Percentiles rank a stretch among this genome's conserved stretches.
These are phyloP conservation scores for Eurytoma adleriae DNA, from an alignment of 2,888 invertebrate genomes.

Conservation along the genomic window DNA sequence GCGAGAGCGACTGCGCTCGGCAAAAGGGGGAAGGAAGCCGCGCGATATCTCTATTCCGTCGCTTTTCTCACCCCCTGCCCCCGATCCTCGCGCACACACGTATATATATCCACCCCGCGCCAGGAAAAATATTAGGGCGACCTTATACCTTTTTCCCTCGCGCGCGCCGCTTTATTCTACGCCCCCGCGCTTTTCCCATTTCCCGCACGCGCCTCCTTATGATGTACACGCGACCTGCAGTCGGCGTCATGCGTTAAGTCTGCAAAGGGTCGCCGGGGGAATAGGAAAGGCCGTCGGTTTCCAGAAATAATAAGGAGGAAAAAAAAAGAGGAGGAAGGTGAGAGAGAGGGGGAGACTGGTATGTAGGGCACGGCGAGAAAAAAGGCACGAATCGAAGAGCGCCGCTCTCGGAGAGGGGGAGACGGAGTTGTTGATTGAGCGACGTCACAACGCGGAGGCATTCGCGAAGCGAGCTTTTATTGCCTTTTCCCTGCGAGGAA, in stretches of 20 bases:
- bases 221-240: not conserved
- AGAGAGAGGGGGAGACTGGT: not conserved
- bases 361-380: not conserved
- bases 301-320: not conserved
- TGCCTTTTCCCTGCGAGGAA: constrained; percentile 12
- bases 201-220: not conserved
- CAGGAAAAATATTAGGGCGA: constrained; percentile 36
- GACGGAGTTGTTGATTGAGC: constrained; percentile 28
- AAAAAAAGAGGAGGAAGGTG: not conserved
- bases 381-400: not conserved
- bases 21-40: not conserved
- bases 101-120: not conserved
- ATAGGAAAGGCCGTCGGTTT: not conserved
- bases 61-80: not conserved
- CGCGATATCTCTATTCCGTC: constrained; percentile 21
- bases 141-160: not conserved
- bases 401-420: no score
- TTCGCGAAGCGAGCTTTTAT: constrained; percentile 29
- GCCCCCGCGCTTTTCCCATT: not conserved
- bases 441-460: constrained; percentile 29
- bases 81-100: not conserved
- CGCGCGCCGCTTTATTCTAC: not conserved
- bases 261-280: not conserved
- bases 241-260: constrained; percentile 5
- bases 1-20: constrained; percentile 5